phyloP scores from a whole-genome alignment of 2,888 invertebrate genomes.

The Drosophila cracens region DNA sequence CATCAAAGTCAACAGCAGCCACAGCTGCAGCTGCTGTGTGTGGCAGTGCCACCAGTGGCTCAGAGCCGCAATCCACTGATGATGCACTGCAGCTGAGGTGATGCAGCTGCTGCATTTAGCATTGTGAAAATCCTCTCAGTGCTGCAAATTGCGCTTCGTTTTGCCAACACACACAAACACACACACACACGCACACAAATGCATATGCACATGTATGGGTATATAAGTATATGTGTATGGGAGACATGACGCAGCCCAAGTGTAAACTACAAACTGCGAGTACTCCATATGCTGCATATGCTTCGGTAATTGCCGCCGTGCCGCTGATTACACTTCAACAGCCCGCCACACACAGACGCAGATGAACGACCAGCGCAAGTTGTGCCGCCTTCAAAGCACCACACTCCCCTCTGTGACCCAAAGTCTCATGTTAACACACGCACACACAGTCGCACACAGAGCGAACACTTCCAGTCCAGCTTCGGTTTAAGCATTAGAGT shows the following conservation, averaged over 20 bases:
- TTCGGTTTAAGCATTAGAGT: constrained; percentile 36
- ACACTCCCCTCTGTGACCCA: neutral
- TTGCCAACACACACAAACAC: constrained; percentile 62
- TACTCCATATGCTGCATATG: constrained; percentile 70
- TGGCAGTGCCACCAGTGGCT: constrained; percentile 46
- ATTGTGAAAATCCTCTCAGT: constrained; percentile 72
- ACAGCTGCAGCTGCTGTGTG: constrained; percentile 32
- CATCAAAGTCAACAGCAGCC: constrained; percentile 52
- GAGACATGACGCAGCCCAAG: constrained; percentile 37
- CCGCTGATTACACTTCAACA: constrained; percentile 80
- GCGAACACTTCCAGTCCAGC: constrained; percentile 12
- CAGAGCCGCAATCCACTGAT: constrained; percentile 55
- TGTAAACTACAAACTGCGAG: constrained; percentile 59
- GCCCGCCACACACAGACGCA: constrained; percentile 60
- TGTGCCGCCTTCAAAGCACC: constrained; percentile 50
- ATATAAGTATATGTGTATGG: neutral
- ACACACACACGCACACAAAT: constrained; percentile 2
- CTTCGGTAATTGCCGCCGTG: constrained; percentile 78
- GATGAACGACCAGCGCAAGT: constrained; percentile 64
- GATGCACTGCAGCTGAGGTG: constrained; percentile 54
- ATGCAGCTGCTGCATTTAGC: constrained; percentile 49
- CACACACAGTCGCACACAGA: constrained; percentile 15
- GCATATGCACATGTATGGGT: neutral
- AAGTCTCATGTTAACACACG: constrained; percentile 4
- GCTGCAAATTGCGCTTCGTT: constrained; percentile 74